phyloP scores from a whole-genome alignment of 2,888 invertebrate genomes.

The Psococerastis gibbosa region DNA sequence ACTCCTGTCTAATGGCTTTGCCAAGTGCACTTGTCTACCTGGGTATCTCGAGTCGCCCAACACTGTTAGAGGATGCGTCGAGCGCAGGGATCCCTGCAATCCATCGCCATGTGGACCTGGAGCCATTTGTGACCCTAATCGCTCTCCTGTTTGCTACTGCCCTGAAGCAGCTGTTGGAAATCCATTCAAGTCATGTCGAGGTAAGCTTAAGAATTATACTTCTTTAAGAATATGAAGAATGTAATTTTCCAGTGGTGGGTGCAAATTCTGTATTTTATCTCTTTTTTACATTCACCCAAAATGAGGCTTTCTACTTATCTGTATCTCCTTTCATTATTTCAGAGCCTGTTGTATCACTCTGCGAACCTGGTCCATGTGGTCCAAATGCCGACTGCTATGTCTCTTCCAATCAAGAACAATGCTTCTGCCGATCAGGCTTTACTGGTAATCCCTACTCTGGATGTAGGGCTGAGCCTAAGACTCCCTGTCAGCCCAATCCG shows the following conservation, averaged over 20 bases:
- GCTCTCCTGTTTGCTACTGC: slow-evolving; percentile 67
- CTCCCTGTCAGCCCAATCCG: slow-evolving; percentile 58
- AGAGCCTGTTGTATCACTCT: slow-evolving; percentile 39
- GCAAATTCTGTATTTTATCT: background rate
- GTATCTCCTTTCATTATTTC: too few species aligned
- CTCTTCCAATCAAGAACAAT: slow-evolving; percentile 60
- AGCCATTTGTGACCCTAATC: slow-evolving; percentile 60
- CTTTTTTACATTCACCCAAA: background rate
- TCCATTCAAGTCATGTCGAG: slow-evolving; percentile 56
- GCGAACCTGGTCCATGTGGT: slow-evolving; percentile 69
- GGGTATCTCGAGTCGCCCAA: slow-evolving; percentile 75
- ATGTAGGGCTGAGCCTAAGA: slow-evolving; percentile 46
- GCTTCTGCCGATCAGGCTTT: slow-evolving; percentile 58
- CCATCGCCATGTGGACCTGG: slow-evolving; percentile 63
- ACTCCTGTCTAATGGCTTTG: slow-evolving; percentile 54
- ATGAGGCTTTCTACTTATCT: too few species aligned
- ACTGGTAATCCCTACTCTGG: slow-evolving; percentile 61
- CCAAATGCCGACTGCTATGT: slow-evolving; percentile 69
- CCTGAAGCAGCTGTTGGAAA: slow-evolving; percentile 66
- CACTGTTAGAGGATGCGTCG: slow-evolving; percentile 67
- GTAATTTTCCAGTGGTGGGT: background rate
- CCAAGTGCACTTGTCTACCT: slow-evolving; percentile 69
- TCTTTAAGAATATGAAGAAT: too few species aligned
- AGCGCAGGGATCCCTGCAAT: slow-evolving; percentile 60
- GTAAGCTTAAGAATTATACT: slow-evolving; percentile 19